Evolutionary conservation across 2,113 vertebrate genomes (phyloP).

Genomic region (Jaculus jaculus): DNA sequence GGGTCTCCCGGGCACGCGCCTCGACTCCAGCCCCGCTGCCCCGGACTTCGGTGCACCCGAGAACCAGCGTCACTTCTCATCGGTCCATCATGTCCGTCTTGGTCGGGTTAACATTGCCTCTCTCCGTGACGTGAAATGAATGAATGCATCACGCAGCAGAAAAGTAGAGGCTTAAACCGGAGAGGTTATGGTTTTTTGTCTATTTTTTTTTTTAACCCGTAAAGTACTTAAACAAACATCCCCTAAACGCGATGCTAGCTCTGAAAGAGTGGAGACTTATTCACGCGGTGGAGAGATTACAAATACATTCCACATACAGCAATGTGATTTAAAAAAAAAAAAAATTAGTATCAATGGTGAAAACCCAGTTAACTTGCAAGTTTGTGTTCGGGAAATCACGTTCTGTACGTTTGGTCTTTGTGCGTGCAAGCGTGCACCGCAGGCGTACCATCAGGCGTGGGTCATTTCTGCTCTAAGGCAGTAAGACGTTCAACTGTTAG

Average conservation of each 20-base stretch:
- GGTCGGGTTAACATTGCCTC: neutral
- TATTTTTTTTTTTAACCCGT: neutral
- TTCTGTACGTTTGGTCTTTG: no score
- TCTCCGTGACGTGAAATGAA: neutral
- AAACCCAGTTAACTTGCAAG: neutral
- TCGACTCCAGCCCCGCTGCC: no score
- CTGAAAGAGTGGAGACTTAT: neutral
- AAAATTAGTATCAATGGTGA: neutral
- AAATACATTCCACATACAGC: neutral
- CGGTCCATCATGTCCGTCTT: neutral
- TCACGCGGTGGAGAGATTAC: neutral
- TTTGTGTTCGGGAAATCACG: neutral
- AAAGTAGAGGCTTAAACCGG: neutral
- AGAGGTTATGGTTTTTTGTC: neutral
- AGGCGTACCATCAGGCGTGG: no score
- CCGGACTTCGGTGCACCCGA: no score
- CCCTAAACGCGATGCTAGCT: rapidly evolving
- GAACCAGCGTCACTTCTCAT: no score
- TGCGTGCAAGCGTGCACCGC: no score
- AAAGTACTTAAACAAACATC: neutral
- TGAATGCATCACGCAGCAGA: neutral
- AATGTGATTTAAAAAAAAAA: neutral
- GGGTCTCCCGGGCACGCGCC: no score
- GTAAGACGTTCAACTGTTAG: neutral
- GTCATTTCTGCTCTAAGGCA: neutral